Evolutionary conservation across 2,797 vertebrate genomes (phyloP).

Genomic region (Cynopterus sphinx): DNA sequence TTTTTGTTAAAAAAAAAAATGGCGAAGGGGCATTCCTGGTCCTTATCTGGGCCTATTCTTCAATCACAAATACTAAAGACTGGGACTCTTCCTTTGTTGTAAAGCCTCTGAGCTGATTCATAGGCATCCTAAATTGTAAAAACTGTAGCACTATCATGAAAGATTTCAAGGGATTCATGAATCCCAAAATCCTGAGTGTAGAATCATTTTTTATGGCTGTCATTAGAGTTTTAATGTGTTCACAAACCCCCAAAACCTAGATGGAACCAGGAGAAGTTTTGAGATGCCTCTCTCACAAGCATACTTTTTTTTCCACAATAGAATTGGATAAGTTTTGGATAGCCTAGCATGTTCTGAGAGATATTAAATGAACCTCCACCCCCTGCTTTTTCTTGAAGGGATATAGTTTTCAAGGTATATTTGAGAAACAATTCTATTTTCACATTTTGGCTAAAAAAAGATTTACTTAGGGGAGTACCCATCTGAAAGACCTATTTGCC

Average conservation of each 20-base stretch:
- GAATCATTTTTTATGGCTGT: neutral
- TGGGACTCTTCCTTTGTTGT: neutral
- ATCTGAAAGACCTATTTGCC: slow-evolving; percentile 1
- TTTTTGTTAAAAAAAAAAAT: neutral
- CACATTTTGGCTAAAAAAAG: neutral
- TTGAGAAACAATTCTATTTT: slow-evolving; percentile 1
- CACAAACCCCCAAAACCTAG: neutral
- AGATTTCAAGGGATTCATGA: neutral
- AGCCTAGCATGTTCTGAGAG: neutral
- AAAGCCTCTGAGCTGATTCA: neutral
- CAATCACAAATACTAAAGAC: neutral
- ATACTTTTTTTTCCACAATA: neutral
- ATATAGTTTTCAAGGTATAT: neutral
- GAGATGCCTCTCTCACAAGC: neutral
- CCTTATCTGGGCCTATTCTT: neutral
- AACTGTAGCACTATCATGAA: neutral
- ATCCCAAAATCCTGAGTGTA: neutral
- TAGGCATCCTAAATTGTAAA: neutral
- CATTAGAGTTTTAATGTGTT: slow-evolving; percentile 6
- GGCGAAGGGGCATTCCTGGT: neutral
- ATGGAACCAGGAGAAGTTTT: neutral
- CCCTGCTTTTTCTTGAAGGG: neutral
- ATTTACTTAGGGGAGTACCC: neutral
- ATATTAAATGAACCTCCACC: neutral
- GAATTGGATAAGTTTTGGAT: neutral